Percentiles rank a stretch among this genome's conserved stretches.
phyloP scores from a whole-genome alignment of 2,888 invertebrate genomes.

The Thera britannica region DNA sequence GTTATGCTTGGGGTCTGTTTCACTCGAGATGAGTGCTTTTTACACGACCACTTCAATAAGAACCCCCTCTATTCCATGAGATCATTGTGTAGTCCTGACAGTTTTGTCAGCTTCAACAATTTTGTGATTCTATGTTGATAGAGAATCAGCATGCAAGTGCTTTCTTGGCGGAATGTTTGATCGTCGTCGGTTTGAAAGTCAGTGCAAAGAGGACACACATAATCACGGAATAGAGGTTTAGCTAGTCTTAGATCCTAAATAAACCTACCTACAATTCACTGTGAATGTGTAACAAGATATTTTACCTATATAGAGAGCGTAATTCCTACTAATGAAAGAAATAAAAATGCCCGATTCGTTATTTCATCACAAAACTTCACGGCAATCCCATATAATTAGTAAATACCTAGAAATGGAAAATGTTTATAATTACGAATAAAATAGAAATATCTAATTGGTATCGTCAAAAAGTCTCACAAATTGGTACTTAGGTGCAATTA shows the following conservation, averaged over 20 bases:
- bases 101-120: background rate
- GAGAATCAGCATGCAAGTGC: no score
- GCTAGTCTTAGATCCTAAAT: no score
- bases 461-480: slow-evolving; percentile 27
- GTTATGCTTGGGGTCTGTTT: slow-evolving; percentile 43
- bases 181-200: background rate
- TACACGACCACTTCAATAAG: slow-evolving; percentile 14
- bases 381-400: background rate
- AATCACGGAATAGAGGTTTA: no score
- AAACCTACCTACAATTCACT: no score
- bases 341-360: background rate
- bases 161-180: no score
- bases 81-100: background rate
- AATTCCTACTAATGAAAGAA: background rate
- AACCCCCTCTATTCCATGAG: background rate
- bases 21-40: slow-evolving; percentile 41
- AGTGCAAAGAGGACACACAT: no score
- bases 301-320: no score
- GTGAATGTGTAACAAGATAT: no score
- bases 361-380: slow-evolving; percentile 7
- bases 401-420: background rate
- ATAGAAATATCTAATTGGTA: slow-evolving; percentile 25
- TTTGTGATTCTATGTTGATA: background rate
- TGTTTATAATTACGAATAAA: background rate
- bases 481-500: slow-evolving; percentile 28